phyloP scores from a whole-genome alignment of 2,113 vertebrate species.

The Pristiophorus japonicus region DNA sequence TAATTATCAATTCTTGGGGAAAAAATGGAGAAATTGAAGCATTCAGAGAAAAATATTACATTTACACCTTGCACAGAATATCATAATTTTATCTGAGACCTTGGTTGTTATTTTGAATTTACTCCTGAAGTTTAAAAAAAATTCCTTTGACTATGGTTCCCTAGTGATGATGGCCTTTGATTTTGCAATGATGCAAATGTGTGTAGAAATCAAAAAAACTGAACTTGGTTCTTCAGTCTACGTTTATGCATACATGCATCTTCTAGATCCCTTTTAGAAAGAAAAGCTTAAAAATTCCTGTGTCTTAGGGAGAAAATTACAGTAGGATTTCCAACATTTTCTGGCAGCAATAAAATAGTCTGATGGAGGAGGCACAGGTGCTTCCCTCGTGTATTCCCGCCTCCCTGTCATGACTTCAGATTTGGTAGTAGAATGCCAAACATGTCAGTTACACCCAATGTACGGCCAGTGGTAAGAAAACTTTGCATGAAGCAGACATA shows the following conservation, averaged over 20 bases:
- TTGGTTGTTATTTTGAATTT: background rate
- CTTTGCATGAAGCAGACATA: too few species aligned
- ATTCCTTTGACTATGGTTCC: too few species aligned
- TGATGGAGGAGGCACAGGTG: too few species aligned
- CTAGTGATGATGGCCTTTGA: background rate
- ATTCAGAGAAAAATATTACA: background rate
- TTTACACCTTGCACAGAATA: background rate
- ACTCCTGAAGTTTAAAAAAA: slow-evolving; percentile 27
- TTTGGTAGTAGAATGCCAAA: too few species aligned
- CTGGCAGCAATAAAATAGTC: background rate
- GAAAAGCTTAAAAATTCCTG: background rate
- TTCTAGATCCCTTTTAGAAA: too few species aligned
- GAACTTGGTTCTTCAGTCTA: background rate
- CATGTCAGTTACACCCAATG: too few species aligned
- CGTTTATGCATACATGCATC: background rate
- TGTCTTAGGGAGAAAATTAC: background rate
- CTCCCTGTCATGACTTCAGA: too few species aligned
- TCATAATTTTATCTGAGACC: background rate
- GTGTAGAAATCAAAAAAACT: slow-evolving; percentile 8
- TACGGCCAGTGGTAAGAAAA: too few species aligned
- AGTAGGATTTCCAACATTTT: background rate
- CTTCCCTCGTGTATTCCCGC: too few species aligned
- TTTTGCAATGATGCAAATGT: background rate
- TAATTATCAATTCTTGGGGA: background rate
- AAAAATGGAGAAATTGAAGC: background rate